These are phyloP conservation scores for Oncorhynchus kisutch DNA, from an alignment of 2,113 vertebrate genomes.

Conservation along the genomic window DNA sequence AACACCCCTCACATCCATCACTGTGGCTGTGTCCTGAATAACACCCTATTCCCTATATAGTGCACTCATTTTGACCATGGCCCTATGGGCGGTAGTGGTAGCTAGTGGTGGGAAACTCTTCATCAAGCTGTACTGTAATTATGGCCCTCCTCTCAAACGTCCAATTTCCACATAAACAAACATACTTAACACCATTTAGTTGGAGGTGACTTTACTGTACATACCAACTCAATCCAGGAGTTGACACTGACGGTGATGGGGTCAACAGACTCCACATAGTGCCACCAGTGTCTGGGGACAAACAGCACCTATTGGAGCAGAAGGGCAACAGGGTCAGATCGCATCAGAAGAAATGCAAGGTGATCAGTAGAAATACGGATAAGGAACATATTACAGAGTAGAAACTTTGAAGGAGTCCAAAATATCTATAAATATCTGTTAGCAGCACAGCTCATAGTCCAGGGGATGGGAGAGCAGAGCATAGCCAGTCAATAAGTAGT, in stretches of 20 bases:
- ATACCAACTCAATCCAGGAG: conserved; percentile 95
- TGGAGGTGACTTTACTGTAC: neutral
- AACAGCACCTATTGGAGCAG: conserved; percentile 80
- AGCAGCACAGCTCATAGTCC: neutral
- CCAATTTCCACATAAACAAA: neutral
- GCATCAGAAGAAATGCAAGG: too few species aligned
- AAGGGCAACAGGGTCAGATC: neutral
- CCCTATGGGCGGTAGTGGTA: too few species aligned
- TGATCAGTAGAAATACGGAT: too few species aligned
- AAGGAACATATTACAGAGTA: too few species aligned
- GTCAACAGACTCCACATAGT: conserved; percentile 93
- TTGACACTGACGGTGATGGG: conserved; percentile 91
- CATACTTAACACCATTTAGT: neutral
- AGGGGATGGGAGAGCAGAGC: neutral
- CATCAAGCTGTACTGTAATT: neutral
- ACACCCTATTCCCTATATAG: too few species aligned
- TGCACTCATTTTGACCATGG: too few species aligned
- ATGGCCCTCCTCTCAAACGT: neutral
- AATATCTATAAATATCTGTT: too few species aligned
- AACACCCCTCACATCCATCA: conserved; percentile 9
- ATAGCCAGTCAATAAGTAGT: neutral
- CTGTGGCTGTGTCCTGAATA: neutral
- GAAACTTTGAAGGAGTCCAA: too few species aligned
- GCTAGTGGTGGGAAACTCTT: neutral
- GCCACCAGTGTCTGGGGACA: conserved; percentile 97